phyloP scores from a whole-genome alignment of 92 coral and sea anemone species.

The Blastomussa wellsi region DNA sequence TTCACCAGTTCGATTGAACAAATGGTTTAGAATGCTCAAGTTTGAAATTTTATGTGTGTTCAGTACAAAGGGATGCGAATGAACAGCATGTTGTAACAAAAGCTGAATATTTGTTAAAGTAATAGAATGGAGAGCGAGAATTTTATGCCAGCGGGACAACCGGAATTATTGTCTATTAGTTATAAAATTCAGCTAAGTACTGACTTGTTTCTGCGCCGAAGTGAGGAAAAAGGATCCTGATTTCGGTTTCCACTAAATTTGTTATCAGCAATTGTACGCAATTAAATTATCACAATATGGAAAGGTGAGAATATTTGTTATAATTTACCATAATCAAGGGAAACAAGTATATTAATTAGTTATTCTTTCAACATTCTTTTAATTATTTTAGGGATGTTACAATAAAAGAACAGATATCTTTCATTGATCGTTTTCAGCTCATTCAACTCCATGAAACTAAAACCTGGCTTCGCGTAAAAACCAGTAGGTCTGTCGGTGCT shows the following conservation, averaged over 20 bases:
- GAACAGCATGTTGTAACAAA: neutral
- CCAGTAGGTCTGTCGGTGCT: neutral
- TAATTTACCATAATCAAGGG: neutral
- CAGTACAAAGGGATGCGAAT: neutral
- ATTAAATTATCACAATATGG: neutral
- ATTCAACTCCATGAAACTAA: neutral
- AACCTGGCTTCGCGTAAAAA: neutral
- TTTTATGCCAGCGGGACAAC: slow-evolving; percentile 1
- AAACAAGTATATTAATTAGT: neutral
- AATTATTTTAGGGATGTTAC: neutral
- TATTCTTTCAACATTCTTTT: neutral
- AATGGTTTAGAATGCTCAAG: neutral
- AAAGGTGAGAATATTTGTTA: slow-evolving; percentile 1
- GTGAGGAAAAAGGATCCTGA: neutral
- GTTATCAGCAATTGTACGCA: neutral
- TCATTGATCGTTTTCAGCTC: neutral
- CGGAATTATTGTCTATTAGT: neutral
- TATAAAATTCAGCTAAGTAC: neutral
- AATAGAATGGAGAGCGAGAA: neutral
- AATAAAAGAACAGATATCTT: neutral
- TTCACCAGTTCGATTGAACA: neutral
- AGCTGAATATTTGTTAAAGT: neutral
- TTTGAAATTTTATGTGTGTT: neutral
- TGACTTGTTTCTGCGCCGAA: neutral
- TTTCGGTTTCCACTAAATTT: neutral